Percentiles rank a stretch among this genome's conserved stretches.
phyloP scores from a whole-genome alignment of 2,113 vertebrate species.

The Philantomba maxwellii region DNA sequence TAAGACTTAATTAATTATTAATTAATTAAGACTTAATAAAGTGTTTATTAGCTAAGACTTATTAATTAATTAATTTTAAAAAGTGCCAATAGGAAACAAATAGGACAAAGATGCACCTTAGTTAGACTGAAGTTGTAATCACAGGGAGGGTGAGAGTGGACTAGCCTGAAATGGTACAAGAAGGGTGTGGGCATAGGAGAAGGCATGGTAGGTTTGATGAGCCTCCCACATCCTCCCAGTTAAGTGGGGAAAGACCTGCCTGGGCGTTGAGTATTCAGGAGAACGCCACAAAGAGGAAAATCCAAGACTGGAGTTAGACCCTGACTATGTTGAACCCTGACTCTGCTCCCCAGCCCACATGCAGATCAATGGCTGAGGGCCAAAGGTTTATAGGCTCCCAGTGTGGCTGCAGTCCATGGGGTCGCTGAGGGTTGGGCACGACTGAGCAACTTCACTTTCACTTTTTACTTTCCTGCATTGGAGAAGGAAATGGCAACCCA shows the following conservation, averaged over 20 bases:
- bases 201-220: neutral
- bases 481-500: no score
- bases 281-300: neutral
- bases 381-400: neutral
- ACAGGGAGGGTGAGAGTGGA: fast-evolving
- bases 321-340: neutral
- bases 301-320: neutral
- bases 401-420: no score
- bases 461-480: no score
- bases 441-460: no score
- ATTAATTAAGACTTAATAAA: neutral
- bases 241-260: neutral
- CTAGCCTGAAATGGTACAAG: neutral
- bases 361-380: neutral
- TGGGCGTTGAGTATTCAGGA: fast-evolving
- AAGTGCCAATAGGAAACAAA: neutral
- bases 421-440: no score
- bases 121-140: neutral
- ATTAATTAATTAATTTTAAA: neutral
- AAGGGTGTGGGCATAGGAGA: neutral
- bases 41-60: no score
- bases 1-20: neutral
- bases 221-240: neutral
- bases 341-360: fast-evolving
- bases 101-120: neutral